Conservation (phyloP, 1,140 invertebrate species). For the Battus philenor region DNA sequence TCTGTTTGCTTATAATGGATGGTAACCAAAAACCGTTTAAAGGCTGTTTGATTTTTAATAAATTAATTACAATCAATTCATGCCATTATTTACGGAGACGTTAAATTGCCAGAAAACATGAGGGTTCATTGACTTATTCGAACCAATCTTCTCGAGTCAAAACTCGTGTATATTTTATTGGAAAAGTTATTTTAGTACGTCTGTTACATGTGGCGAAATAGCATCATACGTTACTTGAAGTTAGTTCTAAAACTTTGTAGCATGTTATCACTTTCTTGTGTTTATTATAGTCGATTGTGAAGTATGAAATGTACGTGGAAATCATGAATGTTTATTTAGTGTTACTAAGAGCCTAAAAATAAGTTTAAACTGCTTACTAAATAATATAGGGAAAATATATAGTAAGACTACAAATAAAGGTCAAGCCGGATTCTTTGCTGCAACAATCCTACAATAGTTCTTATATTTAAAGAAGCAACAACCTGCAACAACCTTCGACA, state of each 20-base stretch:
- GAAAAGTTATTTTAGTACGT: slow-evolving; percentile 16
- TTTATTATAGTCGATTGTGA: too few relatives aligned
- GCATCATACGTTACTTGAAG: slow-evolving; percentile 10
- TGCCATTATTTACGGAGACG: slow-evolving; percentile 7
- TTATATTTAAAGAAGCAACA: too few relatives aligned
- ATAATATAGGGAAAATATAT: too few relatives aligned
- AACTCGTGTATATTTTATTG: slow-evolving; percentile 12
- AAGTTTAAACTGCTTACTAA: too few relatives aligned
- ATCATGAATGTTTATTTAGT: too few relatives aligned
- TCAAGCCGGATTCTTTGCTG: too few relatives aligned
- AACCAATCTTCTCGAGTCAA: slow-evolving; percentile 13
- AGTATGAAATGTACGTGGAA: too few relatives aligned
- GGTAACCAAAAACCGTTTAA: slow-evolving; percentile 10
- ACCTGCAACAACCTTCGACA: too few relatives aligned
- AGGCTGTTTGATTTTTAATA: slow-evolving; percentile 6
- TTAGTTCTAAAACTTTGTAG: slow-evolving; percentile 6
- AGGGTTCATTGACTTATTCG: slow-evolving; percentile 8
- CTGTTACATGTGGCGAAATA: slow-evolving; percentile 15
- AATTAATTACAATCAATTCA: slow-evolving; percentile 13
- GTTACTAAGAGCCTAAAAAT: too few relatives aligned
- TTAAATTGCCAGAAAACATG: slow-evolving; percentile 7
- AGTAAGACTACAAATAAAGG: too few relatives aligned
- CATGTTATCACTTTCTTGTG: slow-evolving; percentile 1
- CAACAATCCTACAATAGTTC: too few relatives aligned
- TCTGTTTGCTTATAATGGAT: too few relatives aligned